Evolutionary conservation across 2,113 vertebrate species (phyloP), one percentile per base, ranked within the genome.

Genomic region (Nettapus auritus): DNA sequence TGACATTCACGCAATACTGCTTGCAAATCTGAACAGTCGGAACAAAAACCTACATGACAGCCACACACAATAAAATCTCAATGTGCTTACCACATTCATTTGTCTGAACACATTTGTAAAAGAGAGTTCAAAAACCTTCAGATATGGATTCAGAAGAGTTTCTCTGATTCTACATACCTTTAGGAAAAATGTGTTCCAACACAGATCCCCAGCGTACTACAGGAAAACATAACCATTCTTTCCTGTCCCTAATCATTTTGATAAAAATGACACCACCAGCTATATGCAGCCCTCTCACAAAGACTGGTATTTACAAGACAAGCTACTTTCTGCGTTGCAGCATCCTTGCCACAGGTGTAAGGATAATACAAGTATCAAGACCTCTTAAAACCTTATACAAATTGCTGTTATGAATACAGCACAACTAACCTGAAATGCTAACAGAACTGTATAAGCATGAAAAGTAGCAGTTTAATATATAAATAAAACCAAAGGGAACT

Each of bases 121-220:
- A 79, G 29, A 17, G 33, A 89, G 29, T 79, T 18, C 15, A 17
- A 52, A 78, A 90, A 29, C 36, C 15, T 60, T 75, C 36, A 52
- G 11, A 34, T 20, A 34, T 13, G 28, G 18, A 34, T 90, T 75
- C 34, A 31, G 26, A 74, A 88, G 23, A 73, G 25, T 11, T 78
- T 87, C 38, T 69, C 34, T 0, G 12, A 60, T 9, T 31, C 40
- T 29, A 46, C 34, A 62, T 46, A 34, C 25, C 70, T 26, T 16
- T 23, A 60, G 57, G 20, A 57, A 50, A 42, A 71, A 20, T 3
- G 38, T 1, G 5, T n/a, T 77, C 55, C 38, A 48, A 44, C 11
- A 40, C 46, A 86, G 67, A 57, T 5, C 4, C 11, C 23, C 0
- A 0, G 48, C 46, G n/a, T 2, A 53, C 29, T 34, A 28, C 0